phyloP scores from a whole-genome alignment of 2,113 vertebrate genomes.

The Gambusia affinis region DNA sequence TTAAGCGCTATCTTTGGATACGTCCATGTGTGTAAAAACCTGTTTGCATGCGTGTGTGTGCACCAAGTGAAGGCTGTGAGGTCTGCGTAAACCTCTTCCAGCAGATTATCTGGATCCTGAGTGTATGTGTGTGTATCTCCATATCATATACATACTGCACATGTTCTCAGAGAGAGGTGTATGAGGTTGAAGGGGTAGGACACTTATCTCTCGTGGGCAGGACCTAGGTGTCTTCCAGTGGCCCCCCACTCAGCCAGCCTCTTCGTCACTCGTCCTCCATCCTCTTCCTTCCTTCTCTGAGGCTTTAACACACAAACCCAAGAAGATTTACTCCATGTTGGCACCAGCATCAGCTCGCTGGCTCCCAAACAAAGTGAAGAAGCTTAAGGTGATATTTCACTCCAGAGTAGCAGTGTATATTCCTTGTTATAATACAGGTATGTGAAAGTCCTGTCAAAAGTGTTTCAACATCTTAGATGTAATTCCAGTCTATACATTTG shows the following conservation, averaged over 20 bases:
- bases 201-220: constrained; percentile 72
- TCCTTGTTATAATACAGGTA: constrained; percentile 27
- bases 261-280: constrained; percentile 6
- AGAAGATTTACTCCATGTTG: constrained; percentile 62
- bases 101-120: constrained; percentile 64
- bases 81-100: constrained; percentile 66
- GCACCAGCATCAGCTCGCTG: constrained; percentile 35
- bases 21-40: constrained; percentile 54
- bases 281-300: constrained; percentile 26
- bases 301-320: constrained; percentile 48
- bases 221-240: constrained; percentile 33
- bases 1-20: constrained; percentile 75
- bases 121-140: constrained; percentile 26
- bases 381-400: constrained; percentile 58
- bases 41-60: constrained; percentile 36
- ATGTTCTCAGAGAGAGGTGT: constrained; percentile 37
- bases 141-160: constrained; percentile 60
- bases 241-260: constrained; percentile 26
- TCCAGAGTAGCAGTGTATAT: constrained; percentile 28
- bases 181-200: constrained; percentile 43
- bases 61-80: constrained; percentile 50
- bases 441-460: neutral
- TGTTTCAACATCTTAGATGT: constrained; percentile 2
- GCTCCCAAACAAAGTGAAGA: constrained; percentile 54
- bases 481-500: constrained; percentile 1